Percentiles rank a stretch among this genome's conserved stretches.
These are phyloP conservation scores for Trididemnum clinides DNA, from an alignment of 23 tunicate genomes.

Conservation along the genomic window DNA sequence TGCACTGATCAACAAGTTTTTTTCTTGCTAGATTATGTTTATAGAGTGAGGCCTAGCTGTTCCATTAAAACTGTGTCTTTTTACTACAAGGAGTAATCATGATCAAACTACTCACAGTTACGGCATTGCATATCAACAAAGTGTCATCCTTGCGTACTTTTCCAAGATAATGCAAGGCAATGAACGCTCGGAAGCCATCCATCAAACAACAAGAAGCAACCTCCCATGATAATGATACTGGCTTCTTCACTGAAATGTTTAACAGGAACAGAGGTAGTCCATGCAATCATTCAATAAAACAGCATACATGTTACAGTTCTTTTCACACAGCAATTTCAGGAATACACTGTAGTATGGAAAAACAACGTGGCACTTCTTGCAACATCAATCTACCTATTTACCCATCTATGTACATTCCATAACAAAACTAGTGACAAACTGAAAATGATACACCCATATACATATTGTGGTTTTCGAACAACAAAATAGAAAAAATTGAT, in stretches of 20 bases:
- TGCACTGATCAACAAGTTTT: too few relatives aligned
- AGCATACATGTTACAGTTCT: too few relatives aligned
- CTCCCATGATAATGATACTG: conserved; percentile 72
- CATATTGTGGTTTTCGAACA: neutral
- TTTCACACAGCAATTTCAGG: too few relatives aligned
- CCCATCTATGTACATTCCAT: too few relatives aligned
- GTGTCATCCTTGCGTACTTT: conserved; percentile 66
- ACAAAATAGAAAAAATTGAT: neutral
- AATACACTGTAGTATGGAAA: too few relatives aligned
- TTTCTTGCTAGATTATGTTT: too few relatives aligned
- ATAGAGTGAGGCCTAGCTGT: neutral
- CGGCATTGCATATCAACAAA: conserved; percentile 78
- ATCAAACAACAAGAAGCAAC: conserved; percentile 74
- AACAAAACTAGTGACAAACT: too few relatives aligned
- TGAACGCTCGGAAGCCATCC: conserved; percentile 78
- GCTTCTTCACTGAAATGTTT: conserved; percentile 66
- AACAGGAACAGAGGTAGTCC: too few relatives aligned
- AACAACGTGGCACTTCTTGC: too few relatives aligned
- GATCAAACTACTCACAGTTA: conserved; percentile 23
- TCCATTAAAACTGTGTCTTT: neutral
- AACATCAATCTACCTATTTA: too few relatives aligned
- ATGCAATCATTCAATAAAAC: too few relatives aligned
- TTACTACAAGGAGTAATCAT: neutral
- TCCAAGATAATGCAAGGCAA: conserved; percentile 82
- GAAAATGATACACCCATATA: too few relatives aligned